phyloP scores from a whole-genome alignment of 2,113 vertebrate species.

The Serilophus lunatus region DNA sequence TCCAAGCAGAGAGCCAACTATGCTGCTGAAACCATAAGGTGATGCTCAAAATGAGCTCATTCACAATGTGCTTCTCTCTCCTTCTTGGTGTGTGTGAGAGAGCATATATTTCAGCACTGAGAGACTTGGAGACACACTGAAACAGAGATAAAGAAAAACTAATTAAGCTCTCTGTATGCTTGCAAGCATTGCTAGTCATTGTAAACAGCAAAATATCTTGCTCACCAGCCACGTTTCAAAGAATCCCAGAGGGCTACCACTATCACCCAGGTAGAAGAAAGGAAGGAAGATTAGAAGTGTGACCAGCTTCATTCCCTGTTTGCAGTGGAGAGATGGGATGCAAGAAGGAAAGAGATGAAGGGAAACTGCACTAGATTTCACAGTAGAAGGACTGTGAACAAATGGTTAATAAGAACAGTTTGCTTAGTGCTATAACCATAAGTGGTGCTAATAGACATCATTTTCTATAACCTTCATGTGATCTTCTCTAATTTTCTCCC shows the following conservation, averaged over 20 bases:
- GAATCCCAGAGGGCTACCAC: neutral
- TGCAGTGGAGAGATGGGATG: neutral
- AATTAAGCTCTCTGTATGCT: slow-evolving; percentile 45
- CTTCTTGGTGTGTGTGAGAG: neutral
- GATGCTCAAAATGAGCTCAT: slow-evolving; percentile 5
- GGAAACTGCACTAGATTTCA: neutral
- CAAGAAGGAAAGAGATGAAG: neutral
- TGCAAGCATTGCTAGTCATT: neutral
- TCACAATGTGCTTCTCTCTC: neutral
- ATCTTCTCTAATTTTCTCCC: neutral
- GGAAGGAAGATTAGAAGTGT: neutral
- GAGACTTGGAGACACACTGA: neutral
- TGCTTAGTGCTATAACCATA: neutral
- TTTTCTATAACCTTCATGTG: neutral
- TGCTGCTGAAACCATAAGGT: slow-evolving; percentile 52
- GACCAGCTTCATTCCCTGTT: neutral
- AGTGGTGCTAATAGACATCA: neutral
- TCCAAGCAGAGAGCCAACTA: neutral
- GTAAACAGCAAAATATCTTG: slow-evolving; percentile 37
- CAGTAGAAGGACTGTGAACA: neutral
- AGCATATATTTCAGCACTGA: slow-evolving; percentile 12
- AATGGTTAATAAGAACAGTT: neutral
- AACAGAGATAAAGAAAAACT: slow-evolving; percentile 45
- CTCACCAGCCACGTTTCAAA: neutral
- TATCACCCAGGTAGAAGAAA: neutral